These are phyloP conservation scores for Ischnura elegans DNA, from an alignment of 2,888 invertebrate species.

Conservation along the genomic window DNA sequence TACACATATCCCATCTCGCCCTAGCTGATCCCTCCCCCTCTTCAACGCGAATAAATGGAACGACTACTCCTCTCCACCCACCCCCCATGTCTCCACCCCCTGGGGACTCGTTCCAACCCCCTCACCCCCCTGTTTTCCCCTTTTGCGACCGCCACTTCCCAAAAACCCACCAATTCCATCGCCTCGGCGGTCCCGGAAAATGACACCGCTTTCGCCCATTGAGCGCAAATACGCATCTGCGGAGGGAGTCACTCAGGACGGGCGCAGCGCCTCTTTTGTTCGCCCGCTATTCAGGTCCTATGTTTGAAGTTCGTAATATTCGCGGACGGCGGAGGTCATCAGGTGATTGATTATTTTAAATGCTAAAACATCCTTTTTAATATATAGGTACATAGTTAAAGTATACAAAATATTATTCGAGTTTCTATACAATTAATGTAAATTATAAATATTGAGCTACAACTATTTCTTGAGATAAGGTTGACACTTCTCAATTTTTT, in stretches of 20 bases:
- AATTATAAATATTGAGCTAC: no score
- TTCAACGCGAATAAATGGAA: slow-evolving; percentile 39
- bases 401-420: no score
- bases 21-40: background rate
- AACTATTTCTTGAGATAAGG: no score
- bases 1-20: background rate
- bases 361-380: no score
- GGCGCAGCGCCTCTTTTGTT: background rate
- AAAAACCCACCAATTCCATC: slow-evolving; percentile 56
- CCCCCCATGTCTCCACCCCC: background rate
- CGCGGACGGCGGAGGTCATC: no score
- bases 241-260: no score
- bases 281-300: background rate
- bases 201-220: slow-evolving; percentile 49
- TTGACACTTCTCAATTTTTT: no score
- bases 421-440: no score
- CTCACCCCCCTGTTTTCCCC: background rate
- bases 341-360: no score
- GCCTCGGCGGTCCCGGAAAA: slow-evolving; percentile 55
- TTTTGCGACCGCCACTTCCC: background rate
- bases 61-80: background rate
- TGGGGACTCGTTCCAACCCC: slow-evolving; percentile 42
- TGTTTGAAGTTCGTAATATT: no score
- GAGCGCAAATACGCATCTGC: no score
- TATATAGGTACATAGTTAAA: no score